Evolutionary conservation across 2,797 vertebrate species (phyloP), one percentile per base, ranked within the genome.

Genomic region (Aplochiton taeniatus): DNA sequence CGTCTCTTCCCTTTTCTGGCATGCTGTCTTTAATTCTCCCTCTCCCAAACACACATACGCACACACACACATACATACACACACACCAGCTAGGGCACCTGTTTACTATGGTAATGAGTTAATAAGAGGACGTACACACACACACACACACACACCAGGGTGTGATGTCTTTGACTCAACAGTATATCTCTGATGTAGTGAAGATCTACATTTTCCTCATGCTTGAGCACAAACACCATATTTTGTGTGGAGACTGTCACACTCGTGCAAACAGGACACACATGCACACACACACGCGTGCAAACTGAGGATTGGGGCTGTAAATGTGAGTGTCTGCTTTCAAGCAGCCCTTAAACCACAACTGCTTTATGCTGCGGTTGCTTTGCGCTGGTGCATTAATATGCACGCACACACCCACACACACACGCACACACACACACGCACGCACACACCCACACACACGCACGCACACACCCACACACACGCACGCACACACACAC

Each of bases 21-120:
- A 68, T 52, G 53, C 12, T 13, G 13, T 44, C 51, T 31, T 41
- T 11, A 20, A 49, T 6, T 31, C 49, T 11, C 56, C 45, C n/a
- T 31, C 45, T n/a, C n/a, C n/a, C n/a, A n/a, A n/a, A n/a, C n/a
- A n/a, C n/a, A n/a, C n/a, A n/a, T n/a, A n/a, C n/a, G n/a, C n/a
- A n/a, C n/a, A n/a, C n/a, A 41, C 51, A 43, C 44, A 17, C 52
- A 54, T 52, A 69, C 56, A 59, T 43, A 51, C 53, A 60, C 61
- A 63, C 52, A 64, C 55, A 58, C 50, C 56, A 45, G 64, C 49
- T 42, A 8, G 51, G 9, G 67, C 76, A 85, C 83, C 86, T 88
- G 84, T 82, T 88, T 85, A 77, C 81, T 81, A 85, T 90, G 82
- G 57, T 85, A 88, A 89, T 87, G 81, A 87, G 75, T 69, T 81